Percentiles rank a stretch among this genome's conserved stretches.
Evolutionary conservation across 2,888 invertebrate species (phyloP).

Genomic region (Tromatobia lineatoria): DNA sequence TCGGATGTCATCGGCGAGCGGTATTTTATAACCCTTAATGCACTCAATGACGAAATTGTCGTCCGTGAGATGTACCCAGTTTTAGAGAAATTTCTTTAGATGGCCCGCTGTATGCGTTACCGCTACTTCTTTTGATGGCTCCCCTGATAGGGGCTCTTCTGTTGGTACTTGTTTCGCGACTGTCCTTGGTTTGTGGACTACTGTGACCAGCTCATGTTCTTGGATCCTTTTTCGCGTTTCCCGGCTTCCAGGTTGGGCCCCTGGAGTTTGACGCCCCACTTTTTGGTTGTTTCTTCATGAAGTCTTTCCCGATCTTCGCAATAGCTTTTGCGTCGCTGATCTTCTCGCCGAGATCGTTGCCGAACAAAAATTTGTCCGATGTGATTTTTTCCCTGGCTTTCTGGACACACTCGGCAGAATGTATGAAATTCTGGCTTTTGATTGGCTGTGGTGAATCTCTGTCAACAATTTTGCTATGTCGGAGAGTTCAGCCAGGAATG

Average conservation of each 20-base stretch:
- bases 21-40: background rate
- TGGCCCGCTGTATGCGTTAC: background rate
- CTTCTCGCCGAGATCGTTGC: background rate
- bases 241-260: constrained; percentile 1
- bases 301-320: background rate
- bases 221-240: background rate
- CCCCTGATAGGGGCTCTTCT: background rate
- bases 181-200: background rate
- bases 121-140: background rate
- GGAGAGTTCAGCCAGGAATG: background rate
- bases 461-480: background rate
- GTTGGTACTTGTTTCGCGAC: no score
- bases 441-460: background rate
- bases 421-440: background rate
- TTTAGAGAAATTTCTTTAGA: background rate
- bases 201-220: background rate
- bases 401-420: background rate
- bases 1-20: background rate
- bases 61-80: background rate
- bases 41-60: background rate
- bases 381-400: background rate
- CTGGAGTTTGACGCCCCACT: background rate
- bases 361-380: background rate
- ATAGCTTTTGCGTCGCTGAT: background rate
- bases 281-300: background rate